Evolutionary conservation across 2,888 invertebrate genomes (phyloP), one percentile per base, ranked within the genome.

Genomic region (Amphipyra tragopoginis): DNA sequence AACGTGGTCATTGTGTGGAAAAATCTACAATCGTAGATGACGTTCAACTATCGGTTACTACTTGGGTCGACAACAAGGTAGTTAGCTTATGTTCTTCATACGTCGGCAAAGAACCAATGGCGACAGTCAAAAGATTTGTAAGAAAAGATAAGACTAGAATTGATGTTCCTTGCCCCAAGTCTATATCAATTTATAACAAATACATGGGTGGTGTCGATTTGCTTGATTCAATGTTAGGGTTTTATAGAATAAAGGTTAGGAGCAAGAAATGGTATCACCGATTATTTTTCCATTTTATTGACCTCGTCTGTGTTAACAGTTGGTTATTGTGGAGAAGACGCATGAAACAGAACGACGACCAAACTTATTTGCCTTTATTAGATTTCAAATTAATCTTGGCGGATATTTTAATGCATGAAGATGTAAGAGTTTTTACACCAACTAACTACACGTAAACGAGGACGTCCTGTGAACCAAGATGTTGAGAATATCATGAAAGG

Each of bases 171-270:
- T 49, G 65, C 43, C 80, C 77, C 34, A 75, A 81, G 59, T 54
- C 74, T 1, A 52, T 81, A 44, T 39, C 45, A 70, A 53, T 63
- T 45, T 67, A 67, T 52, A 63, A 59, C 34, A 58, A 70, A 66
- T 65, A 79, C 39, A 80, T 79, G 75, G 76, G 77, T 15, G 79
- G 76, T 8, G 79, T 80, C n/a, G 78, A 78, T 58, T 59, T 77
- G 34, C 59, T 79, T 38, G 75, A 75, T 62, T 60, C 74, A 0
- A 77, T 77, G 72, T 53, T 80, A 21, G 75, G 79, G 2, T 73
- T 66, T 44, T 82, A 81, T 51, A 69, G 80, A 54, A 81, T 83
- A n/a, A 63, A 78, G 52, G 73, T 80, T n/a, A 40, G 73, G 13
- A 72, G 62, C 34, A 77, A 73, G 21, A 80, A 81, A 60, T 82